Evolutionary conservation across 2,113 vertebrate genomes (phyloP).

Genomic region (Thinocorus orbignyianus): DNA sequence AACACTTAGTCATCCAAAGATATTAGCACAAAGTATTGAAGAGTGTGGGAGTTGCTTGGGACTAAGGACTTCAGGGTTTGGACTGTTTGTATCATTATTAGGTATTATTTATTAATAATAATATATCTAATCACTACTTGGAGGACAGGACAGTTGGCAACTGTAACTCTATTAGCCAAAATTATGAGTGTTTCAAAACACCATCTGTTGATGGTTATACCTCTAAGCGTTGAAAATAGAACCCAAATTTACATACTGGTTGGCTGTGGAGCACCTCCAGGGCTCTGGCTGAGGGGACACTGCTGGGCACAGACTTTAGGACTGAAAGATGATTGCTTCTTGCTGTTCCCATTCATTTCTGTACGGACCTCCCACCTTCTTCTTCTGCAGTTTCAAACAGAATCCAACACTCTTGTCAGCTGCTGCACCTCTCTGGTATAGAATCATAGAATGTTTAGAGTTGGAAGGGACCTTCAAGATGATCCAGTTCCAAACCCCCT

Average conservation of each 20-base stretch:
- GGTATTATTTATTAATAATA: constrained; percentile 47
- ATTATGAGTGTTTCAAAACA: constrained; percentile 51
- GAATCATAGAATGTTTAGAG: too few species aligned
- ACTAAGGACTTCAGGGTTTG: not conserved
- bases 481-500: too few species aligned
- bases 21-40: not conserved
- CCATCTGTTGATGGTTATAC: constrained; percentile 68
- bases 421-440: not conserved
- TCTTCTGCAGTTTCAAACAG: not conserved
- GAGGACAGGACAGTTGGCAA: constrained; percentile 54
- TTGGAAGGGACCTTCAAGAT: too few species aligned
- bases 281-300: not conserved
- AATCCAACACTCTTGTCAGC: not conserved
- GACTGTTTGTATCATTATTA: constrained; percentile 27
- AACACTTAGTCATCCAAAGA: not conserved
- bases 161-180: constrained; percentile 47
- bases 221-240: constrained; percentile 50
- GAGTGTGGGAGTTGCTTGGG: not conserved
- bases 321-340: not conserved
- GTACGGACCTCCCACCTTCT: not conserved
- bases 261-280: not conserved
- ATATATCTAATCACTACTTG: constrained; percentile 13
- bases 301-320: not conserved
- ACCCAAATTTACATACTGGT: constrained; percentile 3
- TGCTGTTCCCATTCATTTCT: not conserved